These are phyloP conservation scores for Lethocerus indicus DNA, from an alignment of 1,140 invertebrate species.

Conservation along the genomic window DNA sequence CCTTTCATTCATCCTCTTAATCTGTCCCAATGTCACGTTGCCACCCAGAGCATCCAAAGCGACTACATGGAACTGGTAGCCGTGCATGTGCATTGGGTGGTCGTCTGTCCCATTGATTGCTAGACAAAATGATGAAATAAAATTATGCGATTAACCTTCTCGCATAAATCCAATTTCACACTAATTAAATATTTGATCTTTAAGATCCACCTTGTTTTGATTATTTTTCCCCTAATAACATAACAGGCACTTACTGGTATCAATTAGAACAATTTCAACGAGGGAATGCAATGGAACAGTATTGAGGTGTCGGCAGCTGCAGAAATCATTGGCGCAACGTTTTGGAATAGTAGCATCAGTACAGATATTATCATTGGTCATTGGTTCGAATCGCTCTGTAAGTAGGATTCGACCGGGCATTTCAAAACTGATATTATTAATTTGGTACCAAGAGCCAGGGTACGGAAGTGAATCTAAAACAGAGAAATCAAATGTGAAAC, in stretches of 20 bases:
- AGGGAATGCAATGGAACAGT: slow-evolving; percentile 9
- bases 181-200: not conserved
- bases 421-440: slow-evolving; percentile 16
- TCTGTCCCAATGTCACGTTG: slow-evolving; percentile 11
- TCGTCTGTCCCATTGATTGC: slow-evolving; percentile 13
- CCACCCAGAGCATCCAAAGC: slow-evolving; percentile 10
- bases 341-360: slow-evolving; percentile 3
- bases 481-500: not conserved
- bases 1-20: slow-evolving; percentile 13
- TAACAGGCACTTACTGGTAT: slow-evolving; percentile 14
- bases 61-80: slow-evolving; percentile 15
- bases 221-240: not conserved
- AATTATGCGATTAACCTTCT: not conserved
- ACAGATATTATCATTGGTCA: too few species aligned
- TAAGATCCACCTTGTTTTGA: not conserved
- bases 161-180: not conserved
- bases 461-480: slow-evolving; percentile 7
- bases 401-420: slow-evolving; percentile 10
- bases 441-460: slow-evolving; percentile 16
- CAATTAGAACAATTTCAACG: slow-evolving; percentile 16
- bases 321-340: slow-evolving; percentile 12
- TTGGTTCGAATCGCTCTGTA: slow-evolving; percentile 2
- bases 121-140: not conserved
- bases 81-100: slow-evolving; percentile 17
- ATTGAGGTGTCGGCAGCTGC: slow-evolving; percentile 12